Percentiles rank a stretch among this genome's conserved stretches.
phyloP scores from a whole-genome alignment of 1,140 invertebrate genomes.

The Papilio polytes region DNA sequence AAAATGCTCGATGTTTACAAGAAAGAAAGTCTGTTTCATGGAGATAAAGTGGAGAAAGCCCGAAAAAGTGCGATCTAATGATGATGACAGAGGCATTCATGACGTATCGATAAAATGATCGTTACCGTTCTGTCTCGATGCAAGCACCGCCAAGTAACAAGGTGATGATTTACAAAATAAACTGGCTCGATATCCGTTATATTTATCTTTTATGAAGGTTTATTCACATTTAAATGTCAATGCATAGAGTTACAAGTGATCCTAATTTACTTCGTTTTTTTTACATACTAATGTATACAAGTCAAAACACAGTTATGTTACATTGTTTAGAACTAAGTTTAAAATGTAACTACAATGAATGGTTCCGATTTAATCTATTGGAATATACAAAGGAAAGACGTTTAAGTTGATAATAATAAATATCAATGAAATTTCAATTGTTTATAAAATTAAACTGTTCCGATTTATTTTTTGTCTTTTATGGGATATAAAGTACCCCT shows the following conservation, averaged over 20 bases:
- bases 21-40: constrained; percentile 59
- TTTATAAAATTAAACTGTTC: constrained; percentile 55
- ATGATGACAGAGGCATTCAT: constrained; percentile 83
- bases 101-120: constrained; percentile 80
- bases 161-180: constrained; percentile 74
- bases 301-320: constrained; percentile 83
- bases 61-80: constrained; percentile 78
- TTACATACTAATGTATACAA: constrained; percentile 82
- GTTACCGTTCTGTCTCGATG: constrained; percentile 81
- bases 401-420: constrained; percentile 59
- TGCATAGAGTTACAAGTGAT: constrained; percentile 75
- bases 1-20: constrained; percentile 66
- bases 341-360: constrained; percentile 79
- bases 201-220: constrained; percentile 75
- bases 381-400: constrained; percentile 60
- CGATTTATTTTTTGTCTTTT: constrained; percentile 52
- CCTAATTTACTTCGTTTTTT: constrained; percentile 76
- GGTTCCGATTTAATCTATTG: constrained; percentile 72
- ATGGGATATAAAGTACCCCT: constrained; percentile 64
- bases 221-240: constrained; percentile 82
- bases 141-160: constrained; percentile 74
- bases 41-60: constrained; percentile 78
- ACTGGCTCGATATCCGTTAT: constrained; percentile 68
- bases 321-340: constrained; percentile 78
- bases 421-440: constrained; percentile 47